A percentile compares a stretch with the other conserved stretches of the same genome.
Evolutionary conservation across 1,140 invertebrate genomes (phyloP).

Genomic region (Drosophila albomicans): DNA sequence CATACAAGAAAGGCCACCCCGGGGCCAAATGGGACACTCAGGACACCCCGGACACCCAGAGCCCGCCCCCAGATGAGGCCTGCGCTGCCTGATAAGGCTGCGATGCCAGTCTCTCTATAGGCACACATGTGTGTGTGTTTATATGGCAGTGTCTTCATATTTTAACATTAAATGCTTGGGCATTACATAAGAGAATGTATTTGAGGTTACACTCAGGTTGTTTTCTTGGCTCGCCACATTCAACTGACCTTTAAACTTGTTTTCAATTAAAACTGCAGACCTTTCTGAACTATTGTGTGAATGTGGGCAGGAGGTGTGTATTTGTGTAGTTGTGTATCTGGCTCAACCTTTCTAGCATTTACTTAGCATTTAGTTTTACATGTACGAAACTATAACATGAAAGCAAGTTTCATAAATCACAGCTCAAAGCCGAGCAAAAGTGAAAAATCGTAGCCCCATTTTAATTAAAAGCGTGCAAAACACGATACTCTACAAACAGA

Average conservation of each 20-base stretch:
- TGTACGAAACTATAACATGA: constrained; percentile 75
- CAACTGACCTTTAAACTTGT: constrained; percentile 75
- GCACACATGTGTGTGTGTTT: background rate
- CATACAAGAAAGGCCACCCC: constrained; percentile 45
- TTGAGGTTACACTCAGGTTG: constrained; percentile 44
- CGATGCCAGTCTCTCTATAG: background rate
- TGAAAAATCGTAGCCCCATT: constrained; percentile 81
- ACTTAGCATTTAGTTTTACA: constrained; percentile 79
- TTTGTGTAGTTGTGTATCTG: constrained; percentile 12
- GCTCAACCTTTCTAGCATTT: constrained; percentile 73
- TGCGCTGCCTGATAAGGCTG: constrained; percentile 45
- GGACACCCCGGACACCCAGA: constrained; percentile 16
- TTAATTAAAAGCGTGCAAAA: constrained; percentile 83
- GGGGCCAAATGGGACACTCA: background rate
- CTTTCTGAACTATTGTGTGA: constrained; percentile 16
- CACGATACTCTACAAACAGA: constrained; percentile 68
- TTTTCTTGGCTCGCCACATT: constrained; percentile 52
- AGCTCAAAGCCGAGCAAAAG: constrained; percentile 72
- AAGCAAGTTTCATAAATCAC: constrained; percentile 82
- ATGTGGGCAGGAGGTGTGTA: constrained; percentile 4
- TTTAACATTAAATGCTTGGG: constrained; percentile 57
- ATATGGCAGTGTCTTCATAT: constrained; percentile 62
- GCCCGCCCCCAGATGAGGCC: constrained; percentile 22
- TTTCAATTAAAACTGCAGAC: constrained; percentile 73
- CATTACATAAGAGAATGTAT: constrained; percentile 31